Percentiles rank a stretch among this genome's conserved stretches.
phyloP scores from a whole-genome alignment of 2,113 vertebrate genomes.

The Dicrurus megarhynchus region DNA sequence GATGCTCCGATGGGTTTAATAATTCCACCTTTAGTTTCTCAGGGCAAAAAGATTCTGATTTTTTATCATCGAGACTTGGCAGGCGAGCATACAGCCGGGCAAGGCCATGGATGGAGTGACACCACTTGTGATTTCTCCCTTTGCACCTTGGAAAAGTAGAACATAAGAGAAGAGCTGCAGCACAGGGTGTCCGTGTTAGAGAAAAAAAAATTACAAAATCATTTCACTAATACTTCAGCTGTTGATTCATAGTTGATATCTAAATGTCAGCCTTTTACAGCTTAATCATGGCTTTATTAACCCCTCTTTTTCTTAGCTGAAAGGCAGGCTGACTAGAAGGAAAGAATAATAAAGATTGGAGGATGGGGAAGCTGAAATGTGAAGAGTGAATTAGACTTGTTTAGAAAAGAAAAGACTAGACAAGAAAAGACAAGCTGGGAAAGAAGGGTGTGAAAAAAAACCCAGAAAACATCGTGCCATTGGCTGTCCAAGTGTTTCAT shows the following conservation, averaged over 20 bases:
- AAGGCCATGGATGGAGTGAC: not conserved
- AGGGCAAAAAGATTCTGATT: slow-evolving; percentile 71
- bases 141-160: not conserved
- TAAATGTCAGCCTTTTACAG: slow-evolving; percentile 56
- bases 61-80: slow-evolving; percentile 63
- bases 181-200: not conserved
- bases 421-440: slow-evolving; percentile 66
- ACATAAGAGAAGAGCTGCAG: not conserved
- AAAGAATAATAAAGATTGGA: slow-evolving; percentile 1
- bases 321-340: slow-evolving; percentile 19
- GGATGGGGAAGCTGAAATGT: slow-evolving; percentile 2
- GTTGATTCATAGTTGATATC: slow-evolving; percentile 41
- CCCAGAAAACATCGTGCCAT: not conserved
- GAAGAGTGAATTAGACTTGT: slow-evolving; percentile 33
- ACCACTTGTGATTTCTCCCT: slow-evolving; percentile 36
- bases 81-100: slow-evolving; percentile 7
- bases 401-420: slow-evolving; percentile 48
- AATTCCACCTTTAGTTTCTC: slow-evolving; percentile 75
- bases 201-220: not conserved
- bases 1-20: slow-evolving; percentile 70
- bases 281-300: slow-evolving; percentile 65
- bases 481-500: slow-evolving; percentile 15
- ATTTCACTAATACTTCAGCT: slow-evolving; percentile 18
- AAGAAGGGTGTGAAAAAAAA: slow-evolving; percentile 65
- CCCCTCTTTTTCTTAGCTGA: slow-evolving; percentile 27